Evolutionary conservation across 23 tunicate genomes (phyloP), one percentile per base, ranked within the genome.

Genomic region (Trididemnum nubilum): DNA sequence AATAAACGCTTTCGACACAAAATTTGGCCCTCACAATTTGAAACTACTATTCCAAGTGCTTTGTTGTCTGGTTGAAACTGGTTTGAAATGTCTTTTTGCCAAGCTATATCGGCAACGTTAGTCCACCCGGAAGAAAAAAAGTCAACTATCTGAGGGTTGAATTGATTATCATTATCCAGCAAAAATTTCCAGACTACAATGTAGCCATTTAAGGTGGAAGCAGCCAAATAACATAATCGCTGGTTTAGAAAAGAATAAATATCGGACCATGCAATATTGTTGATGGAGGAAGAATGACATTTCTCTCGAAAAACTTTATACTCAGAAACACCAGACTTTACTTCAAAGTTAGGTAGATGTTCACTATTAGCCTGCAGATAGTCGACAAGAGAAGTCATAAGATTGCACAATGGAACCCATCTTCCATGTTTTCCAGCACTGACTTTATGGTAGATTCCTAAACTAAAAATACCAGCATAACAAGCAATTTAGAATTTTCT

Each of bases 181-280:
- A 5, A 37, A 28, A 77, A 52, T 30, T 54, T 54, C 81, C 81
- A 77, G 2, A 54, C 30, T 24, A 77, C 40, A 26, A 77, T 32
- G 54, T 51, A 57, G 25, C 81, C 81, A 77, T 77, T 77, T 33
- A 51, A 33, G 1, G 81, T 52, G 19, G 31, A 29, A 28, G 67
- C 67, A 5, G 67, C 81, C 66, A 77, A 54, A 54, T 23, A 51
- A 27, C 81, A 77, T 51, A 77, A 15, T 27, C 24, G 27, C 33
- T 77, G 25, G 4, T 33, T 25, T 9, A 31, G 22, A 9, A 52
- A 1, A n/a, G 28, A 37, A 31, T 54, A 77, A 29, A 30, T n/a
- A 77, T 77, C 67, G 3, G 81, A 77, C 81, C 81, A 77, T 24
- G 81, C 19, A 12, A 54, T 29, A 32, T 29, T 15, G 58, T 15